Conservation (phyloP, 2,113 vertebrate genomes). For the Apteryx mantelli region DNA sequence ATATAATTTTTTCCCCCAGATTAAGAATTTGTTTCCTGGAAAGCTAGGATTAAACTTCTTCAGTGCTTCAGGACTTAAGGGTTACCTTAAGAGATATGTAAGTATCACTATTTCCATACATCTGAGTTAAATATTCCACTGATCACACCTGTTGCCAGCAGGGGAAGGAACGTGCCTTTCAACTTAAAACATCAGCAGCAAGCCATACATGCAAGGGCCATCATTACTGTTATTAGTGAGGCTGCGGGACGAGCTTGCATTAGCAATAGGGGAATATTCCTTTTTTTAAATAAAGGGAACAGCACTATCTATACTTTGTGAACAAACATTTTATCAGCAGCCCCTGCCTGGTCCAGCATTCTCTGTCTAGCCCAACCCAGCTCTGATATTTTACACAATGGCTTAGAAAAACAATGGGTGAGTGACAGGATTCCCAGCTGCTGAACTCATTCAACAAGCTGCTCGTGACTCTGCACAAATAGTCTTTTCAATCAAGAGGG, state of each 20-base stretch:
- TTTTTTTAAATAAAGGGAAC: background rate
- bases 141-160: background rate
- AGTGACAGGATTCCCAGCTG: constrained; percentile 56
- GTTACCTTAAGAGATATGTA: background rate
- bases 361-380: background rate
- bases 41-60: background rate
- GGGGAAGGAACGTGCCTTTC: background rate
- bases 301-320: background rate
- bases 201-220: background rate
- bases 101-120: background rate
- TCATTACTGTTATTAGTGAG: background rate
- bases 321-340: background rate
- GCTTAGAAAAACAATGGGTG: constrained; percentile 45
- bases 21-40: background rate
- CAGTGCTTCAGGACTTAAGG: background rate
- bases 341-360: background rate
- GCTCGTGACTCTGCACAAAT: constrained; percentile 53
- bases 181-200: background rate
- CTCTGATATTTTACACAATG: background rate
- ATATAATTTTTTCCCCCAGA: background rate
- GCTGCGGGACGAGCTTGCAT: background rate
- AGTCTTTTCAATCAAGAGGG: background rate
- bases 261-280: background rate
- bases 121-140: background rate
- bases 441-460: constrained; percentile 50